Evolutionary conservation across 2,888 invertebrate species (phyloP).

Genomic region (Maniola hyperantus): DNA sequence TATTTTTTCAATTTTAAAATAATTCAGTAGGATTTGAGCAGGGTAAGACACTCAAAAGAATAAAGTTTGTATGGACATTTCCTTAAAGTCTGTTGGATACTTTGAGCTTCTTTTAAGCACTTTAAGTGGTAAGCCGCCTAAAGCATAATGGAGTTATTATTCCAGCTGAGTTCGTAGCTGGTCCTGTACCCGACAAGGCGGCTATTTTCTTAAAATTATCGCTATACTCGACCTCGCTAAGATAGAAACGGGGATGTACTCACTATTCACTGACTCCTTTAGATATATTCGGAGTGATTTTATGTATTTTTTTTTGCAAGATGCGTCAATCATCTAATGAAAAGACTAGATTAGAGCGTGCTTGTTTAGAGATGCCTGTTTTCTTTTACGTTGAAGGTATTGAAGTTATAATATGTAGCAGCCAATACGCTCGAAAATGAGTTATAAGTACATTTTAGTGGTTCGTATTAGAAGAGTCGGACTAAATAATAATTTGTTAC

Average conservation of each 20-base stretch:
- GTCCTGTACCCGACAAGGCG: conserved; percentile 73
- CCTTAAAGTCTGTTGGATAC: conserved; percentile 59
- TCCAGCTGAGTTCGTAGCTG: conserved; percentile 65
- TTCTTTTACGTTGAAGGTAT: no score
- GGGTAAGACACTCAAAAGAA: not conserved
- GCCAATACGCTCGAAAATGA: no score
- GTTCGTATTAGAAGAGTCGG: no score
- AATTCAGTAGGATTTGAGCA: not conserved
- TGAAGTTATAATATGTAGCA: no score
- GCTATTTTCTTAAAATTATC: conserved; percentile 77
- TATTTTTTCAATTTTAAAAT: not conserved
- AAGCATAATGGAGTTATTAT: conserved; percentile 78
- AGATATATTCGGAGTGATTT: not conserved
- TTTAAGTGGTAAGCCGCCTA: conserved; percentile 69
- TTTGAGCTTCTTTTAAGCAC: conserved; percentile 73
- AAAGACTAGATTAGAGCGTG: no score
- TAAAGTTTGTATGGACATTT: conserved; percentile 5
- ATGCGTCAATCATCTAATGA: no score
- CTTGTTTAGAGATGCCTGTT: no score
- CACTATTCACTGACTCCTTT: not conserved
- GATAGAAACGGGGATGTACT: conserved; percentile 56
- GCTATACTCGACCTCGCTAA: conserved; percentile 71
- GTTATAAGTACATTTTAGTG: no score
- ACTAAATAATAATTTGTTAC: no score
- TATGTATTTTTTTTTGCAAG: no score